A percentile compares a stretch with the other conserved stretches of the same genome.
Evolutionary conservation across 2,113 vertebrate species (phyloP).

Genomic region (Oreochromis niloticus): DNA sequence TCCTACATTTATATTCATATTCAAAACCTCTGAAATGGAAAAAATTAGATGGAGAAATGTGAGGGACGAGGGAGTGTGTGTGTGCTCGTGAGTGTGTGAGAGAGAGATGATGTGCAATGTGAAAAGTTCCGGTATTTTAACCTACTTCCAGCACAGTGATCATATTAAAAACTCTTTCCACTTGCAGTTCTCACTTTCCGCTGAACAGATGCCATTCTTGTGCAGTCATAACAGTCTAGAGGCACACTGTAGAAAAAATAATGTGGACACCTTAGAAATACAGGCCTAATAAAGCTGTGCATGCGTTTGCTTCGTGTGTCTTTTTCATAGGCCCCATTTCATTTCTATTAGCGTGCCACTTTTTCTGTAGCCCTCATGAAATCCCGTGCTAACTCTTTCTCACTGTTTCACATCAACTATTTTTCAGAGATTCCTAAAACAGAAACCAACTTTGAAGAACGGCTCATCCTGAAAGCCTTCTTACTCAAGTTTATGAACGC

Average conservation of each 20-base stretch:
- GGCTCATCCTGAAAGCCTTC: slow-evolving; percentile 91
- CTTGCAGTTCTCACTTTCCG: background rate
- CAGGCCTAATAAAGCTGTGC: background rate
- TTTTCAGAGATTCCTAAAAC: slow-evolving; percentile 92
- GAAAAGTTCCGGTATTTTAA: slow-evolving; percentile 29
- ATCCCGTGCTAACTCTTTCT: background rate
- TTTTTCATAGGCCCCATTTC: background rate
- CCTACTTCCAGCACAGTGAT: slow-evolving; percentile 48
- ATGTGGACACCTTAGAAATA: background rate
- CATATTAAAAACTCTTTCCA: background rate
- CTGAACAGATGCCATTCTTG: background rate
- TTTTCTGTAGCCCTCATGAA: background rate
- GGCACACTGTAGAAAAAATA: background rate
- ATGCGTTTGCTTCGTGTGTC: background rate
- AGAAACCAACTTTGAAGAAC: slow-evolving; percentile 89
- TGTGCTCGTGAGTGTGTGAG: background rate
- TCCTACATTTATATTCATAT: slow-evolving; percentile 17
- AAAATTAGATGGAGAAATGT: background rate
- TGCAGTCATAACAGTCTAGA: background rate
- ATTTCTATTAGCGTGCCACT: background rate
- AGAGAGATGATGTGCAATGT: background rate
- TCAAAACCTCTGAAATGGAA: slow-evolving; percentile 9
- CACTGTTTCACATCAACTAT: background rate
- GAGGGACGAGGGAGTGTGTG: background rate
- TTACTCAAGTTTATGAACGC: slow-evolving; percentile 96